Conservation (phyloP, 2,888 invertebrate genomes). For the Steinernema hermaphroditum region DNA sequence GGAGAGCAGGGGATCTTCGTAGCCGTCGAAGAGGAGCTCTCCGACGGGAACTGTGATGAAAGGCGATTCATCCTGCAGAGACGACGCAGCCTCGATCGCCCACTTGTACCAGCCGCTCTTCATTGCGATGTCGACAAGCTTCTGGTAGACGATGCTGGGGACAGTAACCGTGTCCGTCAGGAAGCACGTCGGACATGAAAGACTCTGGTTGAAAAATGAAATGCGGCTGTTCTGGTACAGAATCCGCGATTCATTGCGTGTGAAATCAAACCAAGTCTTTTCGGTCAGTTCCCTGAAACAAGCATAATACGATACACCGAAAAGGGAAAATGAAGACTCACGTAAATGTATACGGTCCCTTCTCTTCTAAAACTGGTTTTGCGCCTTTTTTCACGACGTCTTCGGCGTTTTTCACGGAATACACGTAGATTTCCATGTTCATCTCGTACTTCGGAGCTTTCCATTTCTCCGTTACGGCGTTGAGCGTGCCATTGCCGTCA, state of each 20-base stretch:
- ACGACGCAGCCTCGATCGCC: constrained; percentile 46
- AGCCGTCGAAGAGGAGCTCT: constrained; percentile 62
- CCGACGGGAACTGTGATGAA: constrained; percentile 52
- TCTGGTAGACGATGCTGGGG: constrained; percentile 64
- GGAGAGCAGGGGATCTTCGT: constrained; percentile 53
- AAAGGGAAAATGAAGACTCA: no score
- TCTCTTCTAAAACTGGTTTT: constrained; percentile 45
- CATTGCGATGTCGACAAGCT: constrained; percentile 51
- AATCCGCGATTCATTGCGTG: constrained; percentile 51
- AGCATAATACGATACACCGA: background rate
- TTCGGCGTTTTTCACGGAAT: constrained; percentile 41
- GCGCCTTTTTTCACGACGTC: constrained; percentile 40
- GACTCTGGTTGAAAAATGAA: constrained; percentile 52
- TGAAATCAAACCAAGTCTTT: constrained; percentile 41
- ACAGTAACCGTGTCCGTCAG: constrained; percentile 53
- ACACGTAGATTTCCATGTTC: constrained; percentile 52
- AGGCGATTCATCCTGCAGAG: constrained; percentile 42
- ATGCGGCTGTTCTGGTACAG: constrained; percentile 54
- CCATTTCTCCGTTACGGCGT: constrained; percentile 57
- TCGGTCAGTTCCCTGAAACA: constrained; percentile 57
- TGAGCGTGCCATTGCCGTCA: constrained; percentile 55
- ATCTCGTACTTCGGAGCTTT: constrained; percentile 57
- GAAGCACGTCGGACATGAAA: constrained; percentile 53
- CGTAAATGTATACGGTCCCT: constrained; percentile 49
- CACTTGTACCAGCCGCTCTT: constrained; percentile 33